Base-by-base conservation (phyloP, 2,888 invertebrate species). In the Tromatobia lineatoria region DNA sequence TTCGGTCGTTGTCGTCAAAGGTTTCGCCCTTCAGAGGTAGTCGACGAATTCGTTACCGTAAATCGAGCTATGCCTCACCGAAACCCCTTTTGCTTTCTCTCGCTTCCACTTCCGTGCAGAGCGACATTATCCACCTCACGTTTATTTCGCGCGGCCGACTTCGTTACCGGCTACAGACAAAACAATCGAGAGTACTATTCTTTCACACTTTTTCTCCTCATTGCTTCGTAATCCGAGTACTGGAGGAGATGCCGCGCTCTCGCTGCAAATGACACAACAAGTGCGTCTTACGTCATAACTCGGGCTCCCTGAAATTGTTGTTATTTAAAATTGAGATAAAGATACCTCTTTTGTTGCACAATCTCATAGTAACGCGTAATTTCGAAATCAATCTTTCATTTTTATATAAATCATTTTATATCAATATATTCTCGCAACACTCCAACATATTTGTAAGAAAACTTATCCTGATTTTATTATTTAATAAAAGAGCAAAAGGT, bases 1-100 rank as follows among this genome's bases (percentile, higher is more conserved):
- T 82, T 76, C 70, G 85, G 82, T 86, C 86, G 67, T 64, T 38
- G 69, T 78, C 74, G 69, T 78, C 74, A 74, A 82, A 75, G 82
- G 74, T 34, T 74, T 29, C n/a, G 45, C 25, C 59, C 52, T 45
- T 64, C 66, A 34, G 64, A 25, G 83, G 57, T 66, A 34, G 23
- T 57, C 29, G 45, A 3, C 66, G 83, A 76, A 83, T 80, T 83
- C 66, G 50, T 50, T 71, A 66, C 47, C 18, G 57, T 52, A 70
- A 77, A 82, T 52, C 67, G 78, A 74, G 20, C 77, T 70, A n/a
- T 50, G 81, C 77, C 70, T 82, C 78, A 66, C 34, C 78, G 73
- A 85, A 71, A 78, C 80, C 52, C 54, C 25, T 52, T 66, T 42
- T 67, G 54, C 61, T 70, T 77, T 81, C 76, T 86, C 61, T 71